Evolutionary conservation across 2,113 vertebrate genomes (phyloP).

Genomic region (Peromyscus leucopus): DNA sequence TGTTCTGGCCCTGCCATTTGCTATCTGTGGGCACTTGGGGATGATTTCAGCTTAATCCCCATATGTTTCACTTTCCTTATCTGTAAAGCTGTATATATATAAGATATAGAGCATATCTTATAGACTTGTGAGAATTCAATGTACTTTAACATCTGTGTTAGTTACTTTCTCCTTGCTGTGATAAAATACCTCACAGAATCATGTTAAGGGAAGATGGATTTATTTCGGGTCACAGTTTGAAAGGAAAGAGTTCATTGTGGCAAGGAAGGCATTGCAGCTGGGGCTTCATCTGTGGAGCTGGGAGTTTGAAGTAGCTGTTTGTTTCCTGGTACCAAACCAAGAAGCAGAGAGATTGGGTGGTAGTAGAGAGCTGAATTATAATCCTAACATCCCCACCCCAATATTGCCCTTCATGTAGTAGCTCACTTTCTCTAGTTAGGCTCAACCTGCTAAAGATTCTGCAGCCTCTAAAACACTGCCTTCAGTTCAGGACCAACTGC

Average conservation of each 20-base stretch:
- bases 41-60: slow-evolving; percentile 23
- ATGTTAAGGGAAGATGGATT: background rate
- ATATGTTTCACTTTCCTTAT: slow-evolving; percentile 12
- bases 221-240: background rate
- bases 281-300: background rate
- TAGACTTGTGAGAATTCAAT: slow-evolving; percentile 30
- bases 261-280: background rate
- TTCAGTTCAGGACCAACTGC: background rate
- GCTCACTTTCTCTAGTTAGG: background rate
- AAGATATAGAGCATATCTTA: background rate
- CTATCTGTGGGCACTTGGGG: background rate
- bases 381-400: too few relatives aligned
- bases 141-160: background rate
- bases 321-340: background rate
- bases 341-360: background rate
- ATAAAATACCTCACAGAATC: background rate
- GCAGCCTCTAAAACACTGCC: background rate
- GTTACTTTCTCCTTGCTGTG: background rate
- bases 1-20: background rate
- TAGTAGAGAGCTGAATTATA: background rate
- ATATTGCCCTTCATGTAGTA: background rate
- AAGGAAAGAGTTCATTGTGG: background rate
- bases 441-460: background rate
- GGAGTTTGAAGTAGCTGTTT: background rate
- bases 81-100: slow-evolving; percentile 29